Conservation (phyloP, 2,797 vertebrate genomes). For the Salarias fasciatus region DNA sequence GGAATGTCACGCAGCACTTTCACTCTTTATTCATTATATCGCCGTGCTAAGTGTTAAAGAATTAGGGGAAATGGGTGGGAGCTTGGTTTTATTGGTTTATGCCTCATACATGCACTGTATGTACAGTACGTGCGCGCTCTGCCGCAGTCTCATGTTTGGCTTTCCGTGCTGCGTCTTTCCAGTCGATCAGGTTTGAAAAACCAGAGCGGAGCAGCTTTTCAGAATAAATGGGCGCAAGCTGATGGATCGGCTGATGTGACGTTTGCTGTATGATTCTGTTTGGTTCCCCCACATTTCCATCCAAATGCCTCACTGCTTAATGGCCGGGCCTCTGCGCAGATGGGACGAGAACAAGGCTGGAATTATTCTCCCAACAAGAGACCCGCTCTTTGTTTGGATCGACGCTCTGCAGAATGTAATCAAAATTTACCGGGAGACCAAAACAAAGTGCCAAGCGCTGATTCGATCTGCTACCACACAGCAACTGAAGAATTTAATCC, state of each 20-base stretch:
- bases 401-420: conserved; percentile 64
- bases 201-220: conserved; percentile 12
- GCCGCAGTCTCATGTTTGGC: conserved; percentile 5
- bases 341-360: conserved; percentile 65
- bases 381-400: conserved; percentile 70
- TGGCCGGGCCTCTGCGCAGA: conserved; percentile 54
- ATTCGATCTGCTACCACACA: conserved; percentile 45
- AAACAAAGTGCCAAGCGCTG: conserved; percentile 60
- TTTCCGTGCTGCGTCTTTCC: conserved; percentile 7
- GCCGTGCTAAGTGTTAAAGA: conserved; percentile 66
- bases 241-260: conserved; percentile 42
- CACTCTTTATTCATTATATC: conserved; percentile 35
- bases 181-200: conserved; percentile 26
- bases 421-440: conserved; percentile 68
- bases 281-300: conserved; percentile 55
- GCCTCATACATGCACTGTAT: background rate
- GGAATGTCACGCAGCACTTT: conserved; percentile 59
- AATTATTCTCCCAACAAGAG: conserved; percentile 73
- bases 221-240: conserved; percentile 31
- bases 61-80: conserved; percentile 80
- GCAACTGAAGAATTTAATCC: conserved; percentile 53
- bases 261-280: conserved; percentile 50
- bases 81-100: conserved; percentile 24
- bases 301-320: conserved; percentile 57
- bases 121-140: conserved; percentile 5